Percentiles rank a stretch among this genome's conserved stretches.
Evolutionary conservation across 2,113 vertebrate genomes (phyloP).

Genomic region (Sorex fumeus): DNA sequence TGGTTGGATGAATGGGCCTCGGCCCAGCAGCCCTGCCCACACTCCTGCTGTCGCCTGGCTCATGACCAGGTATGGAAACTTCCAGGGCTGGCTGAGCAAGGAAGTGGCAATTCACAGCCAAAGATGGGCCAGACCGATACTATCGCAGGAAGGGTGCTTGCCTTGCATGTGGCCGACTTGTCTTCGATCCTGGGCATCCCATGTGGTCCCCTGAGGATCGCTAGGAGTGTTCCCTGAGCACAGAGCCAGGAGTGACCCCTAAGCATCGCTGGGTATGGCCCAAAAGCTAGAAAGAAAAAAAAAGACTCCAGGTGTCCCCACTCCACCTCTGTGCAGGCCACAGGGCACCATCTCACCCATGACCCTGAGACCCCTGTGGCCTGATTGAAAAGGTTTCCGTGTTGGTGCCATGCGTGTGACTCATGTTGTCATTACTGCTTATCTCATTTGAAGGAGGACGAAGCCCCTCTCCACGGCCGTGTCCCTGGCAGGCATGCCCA

Average conservation of each 20-base stretch:
- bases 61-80: not conserved
- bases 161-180: not conserved
- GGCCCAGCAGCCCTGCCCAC: rapidly evolving
- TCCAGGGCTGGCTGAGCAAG: not conserved
- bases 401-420: not conserved
- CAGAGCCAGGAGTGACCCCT: no score
- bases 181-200: no score
- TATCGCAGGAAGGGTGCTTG: not conserved
- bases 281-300: no score
- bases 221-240: no score
- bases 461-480: not conserved
- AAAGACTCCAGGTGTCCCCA: no score
- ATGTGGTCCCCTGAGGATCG: no score
- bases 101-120: not conserved
- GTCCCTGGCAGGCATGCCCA: not conserved
- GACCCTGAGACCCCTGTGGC: not conserved
- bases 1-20: not conserved
- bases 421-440: not conserved
- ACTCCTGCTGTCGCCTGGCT: not conserved
- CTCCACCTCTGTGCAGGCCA: not conserved
- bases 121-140: not conserved
- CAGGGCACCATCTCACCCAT: not conserved
- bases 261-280: no score
- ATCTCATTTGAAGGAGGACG: not conserved
- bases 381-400: not conserved